Conservation (phyloP, 2,888 invertebrate genomes). For the Cotesia congregata region DNA sequence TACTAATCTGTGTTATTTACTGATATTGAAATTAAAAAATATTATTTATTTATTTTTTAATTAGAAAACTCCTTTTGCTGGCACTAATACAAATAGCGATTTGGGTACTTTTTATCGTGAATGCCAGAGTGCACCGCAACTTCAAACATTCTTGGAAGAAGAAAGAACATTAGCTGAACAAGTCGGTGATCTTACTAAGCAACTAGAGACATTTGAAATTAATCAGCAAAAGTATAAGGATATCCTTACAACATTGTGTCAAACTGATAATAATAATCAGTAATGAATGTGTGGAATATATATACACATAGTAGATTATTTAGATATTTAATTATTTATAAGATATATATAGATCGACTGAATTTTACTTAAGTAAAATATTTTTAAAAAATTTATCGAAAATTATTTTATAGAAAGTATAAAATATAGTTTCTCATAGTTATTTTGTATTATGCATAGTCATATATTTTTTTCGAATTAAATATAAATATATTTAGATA, state of each 20-base stretch:
- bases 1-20: not conserved
- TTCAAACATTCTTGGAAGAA: constrained; percentile 71
- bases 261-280: constrained; percentile 76
- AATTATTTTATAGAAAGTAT: not conserved
- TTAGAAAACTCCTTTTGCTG: constrained; percentile 87
- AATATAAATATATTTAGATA: not conserved
- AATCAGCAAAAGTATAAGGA: constrained; percentile 83
- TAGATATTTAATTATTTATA: not conserved
- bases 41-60: constrained; percentile 57
- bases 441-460: constrained; percentile 1
- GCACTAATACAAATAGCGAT: constrained; percentile 80
- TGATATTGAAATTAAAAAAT: not conserved
- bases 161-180: constrained; percentile 73
- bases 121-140: constrained; percentile 80
- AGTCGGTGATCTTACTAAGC: constrained; percentile 78
- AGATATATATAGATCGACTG: not conserved
- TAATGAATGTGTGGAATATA: not conserved
- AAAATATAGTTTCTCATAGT: not conserved
- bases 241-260: constrained; percentile 80
- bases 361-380: not conserved
- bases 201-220: constrained; percentile 82
- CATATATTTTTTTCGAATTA: not conserved
- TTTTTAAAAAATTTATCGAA: not conserved
- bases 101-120: constrained; percentile 85
- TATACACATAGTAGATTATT: not conserved